Percentiles rank a stretch among this genome's conserved stretches.
Evolutionary conservation across 2,113 vertebrate genomes (phyloP).

Genomic region (Calyptommatus sinebrachiatus): DNA sequence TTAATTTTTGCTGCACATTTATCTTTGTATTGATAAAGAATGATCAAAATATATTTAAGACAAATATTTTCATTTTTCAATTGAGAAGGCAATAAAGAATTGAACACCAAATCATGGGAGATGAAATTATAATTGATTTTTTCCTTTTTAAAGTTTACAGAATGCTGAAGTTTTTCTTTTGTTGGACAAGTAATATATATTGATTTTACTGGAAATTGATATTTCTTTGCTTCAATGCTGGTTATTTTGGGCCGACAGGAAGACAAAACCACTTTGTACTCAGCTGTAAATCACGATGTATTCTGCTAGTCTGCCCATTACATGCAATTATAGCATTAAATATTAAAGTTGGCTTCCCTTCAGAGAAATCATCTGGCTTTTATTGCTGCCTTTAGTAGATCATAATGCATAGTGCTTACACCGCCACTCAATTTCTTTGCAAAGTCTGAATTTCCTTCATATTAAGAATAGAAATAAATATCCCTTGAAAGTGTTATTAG

Average conservation of each 20-base stretch:
- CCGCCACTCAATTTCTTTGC: not conserved
- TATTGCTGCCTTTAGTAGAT: slow-evolving; percentile 41
- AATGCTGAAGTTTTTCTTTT: not conserved
- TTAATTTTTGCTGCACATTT: too few species aligned
- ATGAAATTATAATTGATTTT: not conserved
- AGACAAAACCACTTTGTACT: slow-evolving; percentile 50
- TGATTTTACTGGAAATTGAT: slow-evolving; percentile 1
- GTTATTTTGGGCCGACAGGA: slow-evolving; percentile 38
- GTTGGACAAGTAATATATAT: not conserved
- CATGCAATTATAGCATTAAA: slow-evolving; percentile 80
- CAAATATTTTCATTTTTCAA: not conserved
- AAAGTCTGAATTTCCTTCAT: not conserved
- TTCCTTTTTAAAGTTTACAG: slow-evolving; percentile 8
- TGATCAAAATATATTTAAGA: not conserved
- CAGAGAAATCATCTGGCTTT: slow-evolving; percentile 59
- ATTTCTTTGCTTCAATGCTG: not conserved
- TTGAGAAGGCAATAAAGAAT: not conserved
- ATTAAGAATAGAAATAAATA: not conserved
- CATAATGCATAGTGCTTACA: slow-evolving; percentile 56
- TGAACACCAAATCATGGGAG: not conserved
- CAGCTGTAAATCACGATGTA: slow-evolving; percentile 43
- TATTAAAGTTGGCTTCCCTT: slow-evolving; percentile 74
- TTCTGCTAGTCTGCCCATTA: slow-evolving; percentile 69
- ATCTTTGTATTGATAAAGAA: not conserved
- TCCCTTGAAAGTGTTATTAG: too few species aligned